phyloP scores from a whole-genome alignment of 2,797 vertebrate species.

The Taeniopygia guttata region DNA sequence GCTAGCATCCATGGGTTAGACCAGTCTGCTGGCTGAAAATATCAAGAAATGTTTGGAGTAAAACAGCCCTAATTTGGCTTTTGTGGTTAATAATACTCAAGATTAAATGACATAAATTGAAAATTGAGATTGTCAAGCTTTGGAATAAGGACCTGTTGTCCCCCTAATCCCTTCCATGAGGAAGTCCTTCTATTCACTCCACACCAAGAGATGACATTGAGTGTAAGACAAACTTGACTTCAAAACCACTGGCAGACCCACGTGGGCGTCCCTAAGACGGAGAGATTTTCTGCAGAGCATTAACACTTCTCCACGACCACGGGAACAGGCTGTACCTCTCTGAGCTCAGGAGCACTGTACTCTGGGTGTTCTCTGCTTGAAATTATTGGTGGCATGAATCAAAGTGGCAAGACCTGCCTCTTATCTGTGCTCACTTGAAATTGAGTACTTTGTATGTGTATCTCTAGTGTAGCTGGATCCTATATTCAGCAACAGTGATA shows the following conservation, averaged over 20 bases:
- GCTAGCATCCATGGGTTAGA: background rate
- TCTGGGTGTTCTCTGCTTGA: background rate
- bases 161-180: background rate
- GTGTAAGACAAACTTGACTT: background rate
- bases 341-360: background rate
- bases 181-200: background rate
- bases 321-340: background rate
- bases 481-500: background rate
- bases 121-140: background rate
- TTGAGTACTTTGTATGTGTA: background rate
- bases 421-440: background rate
- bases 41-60: background rate
- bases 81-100: background rate
- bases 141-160: background rate
- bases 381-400: background rate
- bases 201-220: background rate
- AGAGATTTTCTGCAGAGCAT: background rate
- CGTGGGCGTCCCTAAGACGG: accelerated
- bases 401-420: background rate
- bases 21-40: background rate
- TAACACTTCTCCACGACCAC: background rate
- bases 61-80: background rate
- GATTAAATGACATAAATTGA: background rate
- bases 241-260: background rate
- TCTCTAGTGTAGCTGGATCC: background rate